Percentiles rank a stretch among this genome's conserved stretches.
Conservation (phyloP, 1,140 invertebrate genomes). For the Panonychus citri region DNA sequence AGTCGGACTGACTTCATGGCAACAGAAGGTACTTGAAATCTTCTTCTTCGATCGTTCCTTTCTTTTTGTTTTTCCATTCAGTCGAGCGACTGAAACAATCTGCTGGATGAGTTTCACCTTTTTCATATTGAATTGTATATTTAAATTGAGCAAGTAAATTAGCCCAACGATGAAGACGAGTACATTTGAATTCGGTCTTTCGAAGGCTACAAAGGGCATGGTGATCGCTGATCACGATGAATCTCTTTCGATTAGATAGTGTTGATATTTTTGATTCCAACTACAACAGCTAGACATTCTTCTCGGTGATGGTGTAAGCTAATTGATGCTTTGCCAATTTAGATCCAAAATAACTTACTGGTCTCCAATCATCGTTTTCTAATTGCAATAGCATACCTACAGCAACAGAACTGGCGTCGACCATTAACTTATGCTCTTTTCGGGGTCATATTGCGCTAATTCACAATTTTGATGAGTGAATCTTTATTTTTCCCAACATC, state of each 20-base stretch:
- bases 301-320: conserved; percentile 25
- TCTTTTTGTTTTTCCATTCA: not conserved
- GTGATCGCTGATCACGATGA: conserved; percentile 29
- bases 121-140: conserved; percentile 18
- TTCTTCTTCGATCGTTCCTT: not conserved
- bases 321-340: conserved; percentile 22
- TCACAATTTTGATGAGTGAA: not conserved
- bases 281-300: conserved; percentile 29
- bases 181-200: conserved; percentile 21
- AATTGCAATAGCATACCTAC: conserved; percentile 19
- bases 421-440: not conserved
- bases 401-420: conserved; percentile 17
- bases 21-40: not conserved
- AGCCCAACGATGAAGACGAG: conserved; percentile 26
- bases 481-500: too few relatives aligned
- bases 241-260: conserved; percentile 27
- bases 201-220: conserved; percentile 25
- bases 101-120: not conserved
- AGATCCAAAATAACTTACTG: conserved; percentile 17
- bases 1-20: too few relatives aligned
- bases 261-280: conserved; percentile 25
- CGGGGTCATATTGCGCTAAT: not conserved
- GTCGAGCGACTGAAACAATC: not conserved
- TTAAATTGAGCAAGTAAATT: conserved; percentile 26
- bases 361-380: not conserved